These are phyloP conservation scores for Laothoe populi DNA, from an alignment of 2,888 invertebrate species.

Conservation along the genomic window DNA sequence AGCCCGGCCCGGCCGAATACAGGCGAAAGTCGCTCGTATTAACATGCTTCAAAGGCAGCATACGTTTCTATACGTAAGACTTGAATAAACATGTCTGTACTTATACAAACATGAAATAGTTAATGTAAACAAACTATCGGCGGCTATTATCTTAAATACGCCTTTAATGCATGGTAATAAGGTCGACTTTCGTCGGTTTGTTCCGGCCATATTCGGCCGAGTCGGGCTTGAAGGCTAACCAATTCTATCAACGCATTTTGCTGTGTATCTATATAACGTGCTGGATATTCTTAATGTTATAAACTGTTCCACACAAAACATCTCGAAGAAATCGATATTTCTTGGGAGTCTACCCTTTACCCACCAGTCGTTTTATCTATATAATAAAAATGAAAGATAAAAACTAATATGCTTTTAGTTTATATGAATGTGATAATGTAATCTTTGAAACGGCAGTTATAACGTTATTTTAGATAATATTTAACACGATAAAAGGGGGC, in stretches of 20 bases:
- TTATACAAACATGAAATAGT: too few relatives aligned
- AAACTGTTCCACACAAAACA: slow-evolving; percentile 1
- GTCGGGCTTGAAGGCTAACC: too few relatives aligned
- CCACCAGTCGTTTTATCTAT: slow-evolving; percentile 12
- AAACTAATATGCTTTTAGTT: slow-evolving; percentile 37
- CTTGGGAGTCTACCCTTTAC: neutral
- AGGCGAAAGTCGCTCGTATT: too few relatives aligned
- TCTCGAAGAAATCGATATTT: slow-evolving; percentile 1
- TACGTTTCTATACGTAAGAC: too few relatives aligned
- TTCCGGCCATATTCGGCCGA: too few relatives aligned
- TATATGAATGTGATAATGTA: slow-evolving; percentile 21
- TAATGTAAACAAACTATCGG: too few relatives aligned
- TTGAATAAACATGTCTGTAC: too few relatives aligned
- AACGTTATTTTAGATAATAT: slow-evolving; percentile 13
- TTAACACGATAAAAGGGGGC: slow-evolving; percentile 17
- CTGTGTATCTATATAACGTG: slow-evolving; percentile 3
- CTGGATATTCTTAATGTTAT: neutral
- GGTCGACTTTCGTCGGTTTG: too few relatives aligned
- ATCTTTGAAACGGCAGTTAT: slow-evolving; percentile 20
- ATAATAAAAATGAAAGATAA: slow-evolving; percentile 38
- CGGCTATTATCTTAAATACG: too few relatives aligned
- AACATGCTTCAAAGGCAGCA: too few relatives aligned
- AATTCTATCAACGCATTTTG: neutral
- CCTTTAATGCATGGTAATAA: too few relatives aligned
- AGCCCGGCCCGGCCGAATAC: too few relatives aligned